Base-by-base conservation (phyloP, 2,113 vertebrate species). In the Centrocercus urophasianus region DNA sequence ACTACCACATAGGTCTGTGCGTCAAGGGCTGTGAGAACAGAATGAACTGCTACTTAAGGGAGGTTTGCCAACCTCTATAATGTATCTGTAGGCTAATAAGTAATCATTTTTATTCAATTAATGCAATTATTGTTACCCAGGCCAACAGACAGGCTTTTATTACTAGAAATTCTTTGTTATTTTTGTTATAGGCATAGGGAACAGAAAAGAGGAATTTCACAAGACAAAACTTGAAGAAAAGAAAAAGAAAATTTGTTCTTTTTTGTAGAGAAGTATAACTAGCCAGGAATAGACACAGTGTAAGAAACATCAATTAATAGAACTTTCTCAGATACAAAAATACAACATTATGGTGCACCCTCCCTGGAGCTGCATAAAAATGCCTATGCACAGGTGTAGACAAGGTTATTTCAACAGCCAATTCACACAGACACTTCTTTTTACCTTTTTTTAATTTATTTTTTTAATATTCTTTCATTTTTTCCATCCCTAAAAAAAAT, bases 341-440 rank as follows among this genome's bases (percentile, higher is more conserved):
- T 59, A 30, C 38, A 1, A 0, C 36, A 13, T 52, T 63, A 52
- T 22, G 25, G 24, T 45, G 27, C 83, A 83, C 8, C 12, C 52
- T 16, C 32, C 7, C 11, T 54, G 43, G 45, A 71, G 17, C 20
- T 80, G 47, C 28, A 25, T 22, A 43, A 66, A 28, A 52, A 38
- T 28, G 54, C 16, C 54, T 30, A 43, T 0, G 0, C 38, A 6
- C 19, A 25, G 24, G 16, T 67, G 19, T 13, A 56, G 19, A 48
- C 11, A 43, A 11, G 8, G 14, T 54, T 63, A 57, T 71, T 56
- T 71, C 24, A 18, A 67, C 4, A 72, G 45, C 45, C 14, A 76
- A 40, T 71, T 43, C 22, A 71, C 22, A 71, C 13, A 42, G 10
- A 32, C 12, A 20, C 4, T 75, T 56, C 28, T 83, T 56, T 77